Percentiles rank a stretch among this genome's conserved stretches.
phyloP scores from a whole-genome alignment of 2,113 vertebrate genomes.

The Eurypyga helias region DNA sequence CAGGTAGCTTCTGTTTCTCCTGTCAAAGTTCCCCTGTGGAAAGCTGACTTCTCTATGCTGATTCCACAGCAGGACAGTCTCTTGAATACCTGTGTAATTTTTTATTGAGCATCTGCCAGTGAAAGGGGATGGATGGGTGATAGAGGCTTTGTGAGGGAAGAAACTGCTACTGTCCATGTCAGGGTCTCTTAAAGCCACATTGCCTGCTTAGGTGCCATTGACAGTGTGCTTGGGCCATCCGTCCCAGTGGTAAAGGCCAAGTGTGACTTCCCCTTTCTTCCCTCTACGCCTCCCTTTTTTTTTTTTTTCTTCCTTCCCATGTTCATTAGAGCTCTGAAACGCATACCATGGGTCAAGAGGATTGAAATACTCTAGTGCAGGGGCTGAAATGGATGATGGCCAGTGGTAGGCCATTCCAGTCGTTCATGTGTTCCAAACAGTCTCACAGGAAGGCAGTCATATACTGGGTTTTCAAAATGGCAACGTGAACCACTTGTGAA shows the following conservation, averaged over 20 bases:
- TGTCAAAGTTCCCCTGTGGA: background rate
- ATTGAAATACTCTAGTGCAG: background rate
- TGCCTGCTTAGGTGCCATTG: background rate
- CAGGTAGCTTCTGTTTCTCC: background rate
- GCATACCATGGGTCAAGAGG: background rate
- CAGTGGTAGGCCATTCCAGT: background rate
- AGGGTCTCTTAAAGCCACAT: background rate
- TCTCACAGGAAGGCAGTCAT: background rate
- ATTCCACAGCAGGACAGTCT: background rate
- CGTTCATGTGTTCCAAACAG: background rate
- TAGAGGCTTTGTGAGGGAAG: background rate
- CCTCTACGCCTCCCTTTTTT: background rate
- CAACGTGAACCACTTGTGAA: background rate
- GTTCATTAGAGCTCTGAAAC: background rate
- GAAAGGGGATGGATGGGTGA: background rate
- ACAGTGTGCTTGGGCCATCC: background rate
- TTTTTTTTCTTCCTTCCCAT: background rate
- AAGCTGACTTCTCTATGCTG: background rate
- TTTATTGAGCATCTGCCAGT: background rate
- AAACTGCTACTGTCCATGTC: background rate
- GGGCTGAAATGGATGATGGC: background rate
- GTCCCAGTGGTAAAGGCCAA: background rate
- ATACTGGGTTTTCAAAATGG: background rate
- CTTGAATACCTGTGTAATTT: background rate
- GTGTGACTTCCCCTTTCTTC: background rate